These are phyloP conservation scores for Falco columbarius DNA, from an alignment of 2,797 vertebrate species.

Conservation along the genomic window DNA sequence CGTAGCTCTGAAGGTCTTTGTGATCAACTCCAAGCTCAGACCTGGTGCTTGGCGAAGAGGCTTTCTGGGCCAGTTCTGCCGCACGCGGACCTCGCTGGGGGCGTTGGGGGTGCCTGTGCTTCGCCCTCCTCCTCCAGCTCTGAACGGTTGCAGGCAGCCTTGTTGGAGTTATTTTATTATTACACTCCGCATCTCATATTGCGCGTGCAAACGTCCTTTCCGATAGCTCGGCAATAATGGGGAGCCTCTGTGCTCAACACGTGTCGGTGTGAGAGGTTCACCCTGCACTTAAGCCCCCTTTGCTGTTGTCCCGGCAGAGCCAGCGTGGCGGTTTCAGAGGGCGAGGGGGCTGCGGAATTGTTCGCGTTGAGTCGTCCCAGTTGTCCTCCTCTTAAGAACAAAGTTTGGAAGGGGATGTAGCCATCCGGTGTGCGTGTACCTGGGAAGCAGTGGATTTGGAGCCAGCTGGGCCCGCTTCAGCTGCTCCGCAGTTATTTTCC, in stretches of 20 bases:
- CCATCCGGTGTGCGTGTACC: fast-evolving
- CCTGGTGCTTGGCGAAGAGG: neutral
- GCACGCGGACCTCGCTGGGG: neutral
- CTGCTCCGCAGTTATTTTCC: neutral
- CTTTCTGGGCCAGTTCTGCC: conserved; percentile 17
- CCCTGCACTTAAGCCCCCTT: neutral
- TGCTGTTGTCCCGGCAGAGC: neutral
- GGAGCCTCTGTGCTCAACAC: neutral
- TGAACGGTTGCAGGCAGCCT: neutral
- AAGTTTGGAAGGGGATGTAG: neutral
- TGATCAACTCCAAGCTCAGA: conserved; percentile 18
- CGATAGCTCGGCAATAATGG: neutral
- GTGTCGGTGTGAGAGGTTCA: neutral
- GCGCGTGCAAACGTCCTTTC: neutral
- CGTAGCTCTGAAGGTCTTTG: conserved; percentile 34
- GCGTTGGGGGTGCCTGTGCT: neutral
- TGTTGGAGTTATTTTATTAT: neutral
- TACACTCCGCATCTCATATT: neutral
- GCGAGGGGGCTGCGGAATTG: neutral
- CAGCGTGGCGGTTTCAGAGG: neutral
- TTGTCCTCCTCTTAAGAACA: neutral
- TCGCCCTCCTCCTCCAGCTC: neutral
- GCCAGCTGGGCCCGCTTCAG: neutral
- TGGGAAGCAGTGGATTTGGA: fast-evolving
- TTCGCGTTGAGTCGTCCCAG: neutral